Evolutionary conservation across 2,888 invertebrate genomes (phyloP).

Genomic region (Lithophane socia): DNA sequence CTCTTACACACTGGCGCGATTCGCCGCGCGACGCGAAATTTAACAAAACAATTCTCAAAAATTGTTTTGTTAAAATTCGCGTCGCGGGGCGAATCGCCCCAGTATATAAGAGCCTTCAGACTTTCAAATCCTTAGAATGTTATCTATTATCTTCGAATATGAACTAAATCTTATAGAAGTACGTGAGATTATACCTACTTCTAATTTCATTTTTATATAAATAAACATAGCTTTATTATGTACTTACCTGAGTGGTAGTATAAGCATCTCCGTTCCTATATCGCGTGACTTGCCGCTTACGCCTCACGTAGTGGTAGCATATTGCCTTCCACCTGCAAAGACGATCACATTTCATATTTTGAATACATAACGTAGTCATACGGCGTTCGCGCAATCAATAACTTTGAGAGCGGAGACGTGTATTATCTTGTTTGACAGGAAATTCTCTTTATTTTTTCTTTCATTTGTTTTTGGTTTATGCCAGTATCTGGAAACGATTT

Average conservation of each 20-base stretch:
- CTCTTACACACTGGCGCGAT: too few species aligned
- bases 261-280: conserved; percentile 95
- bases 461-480: conserved; percentile 1
- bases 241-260: conserved; percentile 93
- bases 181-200: too few species aligned
- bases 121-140: too few species aligned
- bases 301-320: conserved; percentile 95
- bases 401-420: conserved; percentile 21
- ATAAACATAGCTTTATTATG: neutral
- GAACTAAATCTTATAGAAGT: too few species aligned
- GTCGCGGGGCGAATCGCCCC: too few species aligned
- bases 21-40: too few species aligned
- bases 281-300: conserved; percentile 94
- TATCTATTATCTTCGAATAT: too few species aligned
- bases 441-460: neutral
- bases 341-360: conserved; percentile 54
- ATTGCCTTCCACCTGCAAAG: conserved; percentile 94
- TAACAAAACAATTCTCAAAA: too few species aligned
- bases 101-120: too few species aligned
- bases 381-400: conserved; percentile 47
- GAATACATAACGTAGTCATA: conserved; percentile 57
- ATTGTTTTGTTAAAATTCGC: too few species aligned
- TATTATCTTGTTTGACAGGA: conserved; percentile 13
- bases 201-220: neutral
- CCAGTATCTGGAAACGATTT: neutral